phyloP scores from a whole-genome alignment of 1,140 invertebrate genomes.

The Cydia amplana region DNA sequence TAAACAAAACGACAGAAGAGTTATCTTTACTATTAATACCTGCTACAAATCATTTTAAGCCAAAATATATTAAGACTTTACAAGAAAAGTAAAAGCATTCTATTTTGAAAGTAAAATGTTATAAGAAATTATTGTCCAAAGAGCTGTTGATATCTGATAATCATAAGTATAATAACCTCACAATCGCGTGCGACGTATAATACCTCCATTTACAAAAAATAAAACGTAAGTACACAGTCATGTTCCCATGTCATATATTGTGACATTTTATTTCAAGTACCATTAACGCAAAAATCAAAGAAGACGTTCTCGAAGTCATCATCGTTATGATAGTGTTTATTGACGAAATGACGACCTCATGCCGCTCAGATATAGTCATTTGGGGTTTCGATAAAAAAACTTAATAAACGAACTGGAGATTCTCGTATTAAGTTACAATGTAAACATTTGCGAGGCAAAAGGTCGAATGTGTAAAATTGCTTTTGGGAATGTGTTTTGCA shows the following conservation, averaged over 20 bases:
- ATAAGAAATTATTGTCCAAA: neutral
- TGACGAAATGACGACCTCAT: slow-evolving; percentile 11
- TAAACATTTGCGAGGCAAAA: neutral
- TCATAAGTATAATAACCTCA: neutral
- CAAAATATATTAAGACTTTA: too few relatives aligned
- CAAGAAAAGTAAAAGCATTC: too few relatives aligned
- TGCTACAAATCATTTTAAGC: too few relatives aligned
- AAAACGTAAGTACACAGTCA: neutral
- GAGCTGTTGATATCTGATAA: neutral
- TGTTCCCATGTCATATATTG: neutral
- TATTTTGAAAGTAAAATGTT: neutral
- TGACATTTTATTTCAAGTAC: slow-evolving; percentile 3
- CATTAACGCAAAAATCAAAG: slow-evolving; percentile 28
- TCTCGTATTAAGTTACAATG: slow-evolving; percentile 5
- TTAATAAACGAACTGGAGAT: slow-evolving; percentile 7
- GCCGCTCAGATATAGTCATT: slow-evolving; percentile 10
- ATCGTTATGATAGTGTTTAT: slow-evolving; percentile 10
- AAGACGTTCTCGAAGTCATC: neutral
- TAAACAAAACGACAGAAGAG: too few relatives aligned
- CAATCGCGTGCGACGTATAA: neutral
- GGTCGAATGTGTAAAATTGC: neutral
- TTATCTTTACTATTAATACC: too few relatives aligned
- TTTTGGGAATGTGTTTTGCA: neutral
- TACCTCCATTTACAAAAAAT: neutral
- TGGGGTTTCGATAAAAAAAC: slow-evolving; percentile 4